Percentiles rank a stretch among this genome's conserved stretches.
phyloP scores from a whole-genome alignment of 2,113 vertebrate genomes.

The Carettochelys insculpta region DNA sequence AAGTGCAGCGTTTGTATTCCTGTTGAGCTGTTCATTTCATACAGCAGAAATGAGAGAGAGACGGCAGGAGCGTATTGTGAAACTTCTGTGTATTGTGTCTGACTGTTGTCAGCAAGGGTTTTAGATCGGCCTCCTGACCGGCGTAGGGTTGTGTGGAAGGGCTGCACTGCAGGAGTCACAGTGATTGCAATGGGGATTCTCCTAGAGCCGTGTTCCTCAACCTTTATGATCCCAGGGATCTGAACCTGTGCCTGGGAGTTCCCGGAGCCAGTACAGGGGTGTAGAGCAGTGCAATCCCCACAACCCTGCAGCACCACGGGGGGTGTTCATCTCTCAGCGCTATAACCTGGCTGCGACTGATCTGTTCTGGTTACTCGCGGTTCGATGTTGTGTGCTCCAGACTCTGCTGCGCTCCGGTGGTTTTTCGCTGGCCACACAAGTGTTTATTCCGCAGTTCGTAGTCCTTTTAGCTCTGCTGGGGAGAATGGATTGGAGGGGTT shows the following conservation, averaged over 20 bases:
- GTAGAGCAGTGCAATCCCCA: not conserved
- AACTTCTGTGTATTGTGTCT: no score
- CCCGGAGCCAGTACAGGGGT: no score
- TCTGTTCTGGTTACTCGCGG: fast-evolving
- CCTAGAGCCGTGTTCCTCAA: not conserved
- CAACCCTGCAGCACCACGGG: not conserved
- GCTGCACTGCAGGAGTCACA: not conserved
- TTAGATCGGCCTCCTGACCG: no score
- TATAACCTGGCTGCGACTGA: not conserved
- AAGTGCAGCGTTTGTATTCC: no score
- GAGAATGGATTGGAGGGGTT: not conserved
- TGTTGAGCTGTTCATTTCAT: no score
- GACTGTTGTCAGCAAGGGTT: no score
- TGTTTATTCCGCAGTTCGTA: not conserved
- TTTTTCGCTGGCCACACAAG: not conserved
- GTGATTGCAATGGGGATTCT: not conserved
- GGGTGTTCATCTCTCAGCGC: not conserved
- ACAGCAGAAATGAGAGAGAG: no score
- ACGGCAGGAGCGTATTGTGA: no score
- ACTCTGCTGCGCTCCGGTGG: fast-evolving
- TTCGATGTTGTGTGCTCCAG: no score
- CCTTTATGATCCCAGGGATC: no score
- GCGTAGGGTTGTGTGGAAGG: no score
- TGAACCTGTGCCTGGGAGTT: no score
- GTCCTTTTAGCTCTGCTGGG: not conserved